These are phyloP conservation scores for Trichacis sp. DNA, from an alignment of 2,888 invertebrate species.

Conservation along the genomic window DNA sequence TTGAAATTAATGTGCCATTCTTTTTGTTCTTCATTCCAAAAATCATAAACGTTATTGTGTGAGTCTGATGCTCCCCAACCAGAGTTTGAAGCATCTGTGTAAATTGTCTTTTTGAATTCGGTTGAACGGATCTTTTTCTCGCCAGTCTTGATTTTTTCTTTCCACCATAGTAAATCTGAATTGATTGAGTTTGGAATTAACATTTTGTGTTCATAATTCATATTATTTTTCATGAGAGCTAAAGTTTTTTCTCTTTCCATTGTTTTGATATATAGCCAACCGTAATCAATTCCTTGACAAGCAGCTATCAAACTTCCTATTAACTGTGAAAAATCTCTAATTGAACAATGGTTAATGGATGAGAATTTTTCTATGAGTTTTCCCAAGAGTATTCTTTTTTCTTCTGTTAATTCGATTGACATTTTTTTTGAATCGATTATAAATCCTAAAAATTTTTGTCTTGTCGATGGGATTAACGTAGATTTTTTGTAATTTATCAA, in stretches of 20 bases:
- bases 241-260: too few species aligned
- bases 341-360: background rate
- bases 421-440: background rate
- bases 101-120: too few species aligned
- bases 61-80: conserved; percentile 3
- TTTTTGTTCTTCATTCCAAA: background rate
- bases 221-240: too few species aligned
- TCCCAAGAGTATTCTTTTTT: conserved; percentile 2
- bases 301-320: conserved; percentile 21
- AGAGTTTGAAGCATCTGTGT: too few species aligned
- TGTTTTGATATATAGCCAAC: too few species aligned
- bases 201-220: too few species aligned
- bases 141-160: too few species aligned
- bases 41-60: background rate
- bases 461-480: conserved; percentile 72
- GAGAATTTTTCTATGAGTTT: too few species aligned
- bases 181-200: too few species aligned
- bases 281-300: conserved; percentile 20
- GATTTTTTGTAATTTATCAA: conserved; percentile 16
- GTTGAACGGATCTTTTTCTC: too few species aligned
- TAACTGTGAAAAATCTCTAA: conserved; percentile 16
- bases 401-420: conserved; percentile 5
- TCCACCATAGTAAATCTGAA: too few species aligned
- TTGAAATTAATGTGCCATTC: conserved; percentile 1
- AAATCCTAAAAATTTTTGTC: conserved; percentile 64